Conservation (phyloP, 2,113 vertebrate species). For the Urocitellus parryii region DNA sequence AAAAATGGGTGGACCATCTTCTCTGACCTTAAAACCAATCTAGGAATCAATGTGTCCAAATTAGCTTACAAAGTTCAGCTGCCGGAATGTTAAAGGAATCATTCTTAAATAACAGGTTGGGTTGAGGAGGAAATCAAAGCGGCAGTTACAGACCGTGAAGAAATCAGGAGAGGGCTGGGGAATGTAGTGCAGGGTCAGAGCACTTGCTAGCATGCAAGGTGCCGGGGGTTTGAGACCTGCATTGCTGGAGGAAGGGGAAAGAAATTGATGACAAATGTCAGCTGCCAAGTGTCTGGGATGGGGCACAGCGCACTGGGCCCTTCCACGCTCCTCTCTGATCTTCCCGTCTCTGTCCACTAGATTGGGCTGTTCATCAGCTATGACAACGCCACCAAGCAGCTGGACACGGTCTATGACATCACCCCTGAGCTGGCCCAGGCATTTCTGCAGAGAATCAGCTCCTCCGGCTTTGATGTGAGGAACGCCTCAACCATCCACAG, state of each 20-base stretch:
- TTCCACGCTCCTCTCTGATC: accelerated
- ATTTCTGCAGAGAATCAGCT: conserved; percentile 87
- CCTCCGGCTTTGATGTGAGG: conserved; percentile 88
- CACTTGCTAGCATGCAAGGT: accelerated
- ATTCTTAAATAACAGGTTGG: not conserved
- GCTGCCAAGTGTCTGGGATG: not conserved
- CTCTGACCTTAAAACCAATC: not conserved
- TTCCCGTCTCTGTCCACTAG: conserved; percentile 78
- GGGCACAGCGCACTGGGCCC: accelerated
- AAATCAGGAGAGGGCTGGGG: not conserved
- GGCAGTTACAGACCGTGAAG: not conserved
- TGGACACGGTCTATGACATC: conserved; percentile 90
- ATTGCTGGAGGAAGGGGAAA: not conserved
- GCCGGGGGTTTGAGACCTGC: not conserved
- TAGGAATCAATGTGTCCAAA: not conserved
- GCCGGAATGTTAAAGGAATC: not conserved
- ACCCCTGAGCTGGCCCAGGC: conserved; percentile 86
- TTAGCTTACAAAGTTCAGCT: not conserved
- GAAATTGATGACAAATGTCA: not conserved
- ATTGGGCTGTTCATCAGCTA: conserved; percentile 90
- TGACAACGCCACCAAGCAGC: conserved; percentile 91
- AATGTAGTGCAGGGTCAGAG: not conserved
- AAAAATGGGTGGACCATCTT: not conserved
- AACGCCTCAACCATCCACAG: conserved; percentile 90
- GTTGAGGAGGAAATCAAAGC: not conserved